Base-by-base conservation (phyloP, 2,888 invertebrate genomes). In the Microctonus hyperodae region DNA sequence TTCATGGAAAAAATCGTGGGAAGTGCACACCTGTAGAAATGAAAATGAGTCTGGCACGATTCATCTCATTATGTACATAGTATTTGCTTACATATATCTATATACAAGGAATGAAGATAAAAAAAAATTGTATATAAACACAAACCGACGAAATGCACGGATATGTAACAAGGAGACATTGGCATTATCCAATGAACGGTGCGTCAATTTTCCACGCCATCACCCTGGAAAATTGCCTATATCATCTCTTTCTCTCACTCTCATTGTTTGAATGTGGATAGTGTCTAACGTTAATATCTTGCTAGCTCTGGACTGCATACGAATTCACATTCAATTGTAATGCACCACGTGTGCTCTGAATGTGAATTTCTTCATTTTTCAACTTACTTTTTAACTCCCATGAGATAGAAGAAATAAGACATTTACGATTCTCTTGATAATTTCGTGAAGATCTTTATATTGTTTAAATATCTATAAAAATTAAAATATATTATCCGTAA, bases 181-280 rank as follows among this genome's bases (percentile, higher is more conserved):
- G 64, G 60, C 28, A 65, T 50, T 63, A 48, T 57, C 37, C 69
- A 66, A 68, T 65, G 67, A 64, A 65, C 64, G 69, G 65, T 65
- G 73, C 73, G 70, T 72, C 77, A 73, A 79, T 79, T 79, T 79
- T 78, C 79, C 68, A 75, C 72, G 33, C 72, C 77, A 74, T 78
- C 72, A 73, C 70, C 70, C 72, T 68, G 75, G 79, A 79, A 79
- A 79, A 79, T 79, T 79, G 75, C 74, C 71, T 68, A 50, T 22
- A n/a, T n/a, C 58, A 67, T 70, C 69, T 70, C 67, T 37, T 51
- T 53, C 67, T 48, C 35, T 56, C 57, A 51, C 61, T 53, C 69
- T 51, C 50, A 58, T 67, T 56, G 65, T 60, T 61, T 5, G 61
- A 67, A 31, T 65, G 58, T 57, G 58, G 22, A 37, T 57, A 57